These are phyloP conservation scores for Odontocerum albicorne DNA, from an alignment of 2,888 invertebrate species.

Conservation along the genomic window DNA sequence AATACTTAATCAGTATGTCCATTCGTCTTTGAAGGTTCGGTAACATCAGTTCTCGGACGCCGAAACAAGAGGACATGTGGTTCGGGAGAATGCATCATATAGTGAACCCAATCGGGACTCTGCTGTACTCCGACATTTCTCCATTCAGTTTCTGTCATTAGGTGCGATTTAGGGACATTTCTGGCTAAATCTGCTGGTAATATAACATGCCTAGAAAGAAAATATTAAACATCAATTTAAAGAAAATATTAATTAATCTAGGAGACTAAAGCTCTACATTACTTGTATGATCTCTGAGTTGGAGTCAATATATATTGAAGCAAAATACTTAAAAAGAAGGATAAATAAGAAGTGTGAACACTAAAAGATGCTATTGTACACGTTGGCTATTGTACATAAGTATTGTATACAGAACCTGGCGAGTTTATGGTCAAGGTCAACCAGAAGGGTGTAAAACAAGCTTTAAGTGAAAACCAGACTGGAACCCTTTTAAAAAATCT, in stretches of 20 bases:
- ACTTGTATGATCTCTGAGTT: no score
- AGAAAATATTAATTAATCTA: constrained; percentile 1
- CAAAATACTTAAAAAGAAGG: no score
- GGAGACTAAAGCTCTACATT: neutral
- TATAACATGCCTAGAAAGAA: constrained; percentile 77
- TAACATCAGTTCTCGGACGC: constrained; percentile 49
- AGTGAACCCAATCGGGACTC: constrained; percentile 83
- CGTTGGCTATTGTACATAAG: no score
- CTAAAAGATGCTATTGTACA: no score
- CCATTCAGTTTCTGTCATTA: constrained; percentile 96
- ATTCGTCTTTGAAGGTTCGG: constrained; percentile 9
- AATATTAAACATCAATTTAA: neutral
- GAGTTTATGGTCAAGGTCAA: no score
- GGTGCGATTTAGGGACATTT: constrained; percentile 82
- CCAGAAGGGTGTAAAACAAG: no score
- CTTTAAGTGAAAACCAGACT: no score
- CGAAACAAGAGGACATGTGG: constrained; percentile 86
- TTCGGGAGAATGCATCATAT: constrained; percentile 90
- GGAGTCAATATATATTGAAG: no score
- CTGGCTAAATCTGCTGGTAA: constrained; percentile 83
- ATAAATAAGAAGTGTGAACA: no score
- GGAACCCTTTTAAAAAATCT: no score
- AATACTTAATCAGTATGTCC: constrained; percentile 15
- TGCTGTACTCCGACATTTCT: constrained; percentile 92
- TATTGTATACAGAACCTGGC: no score